Conservation (phyloP, 2,113 vertebrate genomes). For the Donacobius atricapilla region DNA sequence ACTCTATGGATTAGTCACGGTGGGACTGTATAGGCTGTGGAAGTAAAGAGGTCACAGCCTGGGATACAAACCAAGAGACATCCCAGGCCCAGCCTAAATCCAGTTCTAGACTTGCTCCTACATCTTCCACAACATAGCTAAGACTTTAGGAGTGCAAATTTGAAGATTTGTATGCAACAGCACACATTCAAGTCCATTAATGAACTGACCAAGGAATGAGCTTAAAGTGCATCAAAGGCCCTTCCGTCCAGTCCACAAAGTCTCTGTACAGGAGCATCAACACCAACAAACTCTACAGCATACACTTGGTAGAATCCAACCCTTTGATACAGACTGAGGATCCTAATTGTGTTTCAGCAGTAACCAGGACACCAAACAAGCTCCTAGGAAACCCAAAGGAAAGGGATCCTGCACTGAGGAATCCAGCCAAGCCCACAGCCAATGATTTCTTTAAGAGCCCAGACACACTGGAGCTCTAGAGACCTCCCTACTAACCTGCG, state of each 20-base stretch:
- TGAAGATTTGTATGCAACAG: background rate
- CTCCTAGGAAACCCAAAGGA: background rate
- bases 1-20: background rate
- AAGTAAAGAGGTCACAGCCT: background rate
- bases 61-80: background rate
- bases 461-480: background rate
- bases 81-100: background rate
- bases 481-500: background rate
- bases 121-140: rapidly evolving
- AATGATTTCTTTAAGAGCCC: background rate
- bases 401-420: background rate
- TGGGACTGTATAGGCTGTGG: background rate
- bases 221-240: background rate
- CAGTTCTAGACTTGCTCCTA: background rate
- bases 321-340: background rate
- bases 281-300: background rate
- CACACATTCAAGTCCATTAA: background rate
- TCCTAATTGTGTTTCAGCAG: background rate
- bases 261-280: background rate
- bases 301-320: rapidly evolving
- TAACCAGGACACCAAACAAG: background rate
- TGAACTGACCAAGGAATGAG: background rate
- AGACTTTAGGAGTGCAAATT: background rate
- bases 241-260: background rate
- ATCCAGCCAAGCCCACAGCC: background rate